Evolutionary conservation across 2,113 vertebrate genomes (phyloP).

Genomic region (Charina bottae): DNA sequence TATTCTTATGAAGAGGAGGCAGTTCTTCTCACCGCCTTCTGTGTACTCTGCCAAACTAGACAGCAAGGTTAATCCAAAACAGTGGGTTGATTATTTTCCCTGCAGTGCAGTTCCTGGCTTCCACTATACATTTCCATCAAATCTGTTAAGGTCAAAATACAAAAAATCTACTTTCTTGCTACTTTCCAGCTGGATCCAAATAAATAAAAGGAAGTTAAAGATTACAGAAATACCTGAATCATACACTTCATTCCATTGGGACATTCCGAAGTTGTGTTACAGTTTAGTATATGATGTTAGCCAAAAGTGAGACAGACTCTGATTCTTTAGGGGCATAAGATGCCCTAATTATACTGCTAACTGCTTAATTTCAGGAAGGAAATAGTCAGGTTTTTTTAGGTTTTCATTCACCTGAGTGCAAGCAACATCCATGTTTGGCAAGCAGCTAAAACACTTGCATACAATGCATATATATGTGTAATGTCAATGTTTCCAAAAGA

Average conservation of each 20-base stretch:
- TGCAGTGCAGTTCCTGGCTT: constrained; percentile 22
- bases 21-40: constrained; percentile 55
- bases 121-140: constrained; percentile 50
- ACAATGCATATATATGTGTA: background rate
- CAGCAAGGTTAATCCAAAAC: constrained; percentile 56
- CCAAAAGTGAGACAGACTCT: background rate
- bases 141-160: constrained; percentile 42
- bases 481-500: background rate
- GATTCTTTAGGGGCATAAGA: constrained; percentile 39
- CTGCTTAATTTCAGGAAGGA: background rate
- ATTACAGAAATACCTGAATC: background rate
- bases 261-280: background rate
- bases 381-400: background rate
- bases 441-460: background rate
- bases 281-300: background rate
- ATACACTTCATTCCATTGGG: background rate
- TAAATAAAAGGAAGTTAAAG: background rate
- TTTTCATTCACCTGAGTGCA: background rate
- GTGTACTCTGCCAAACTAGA: constrained; percentile 35
- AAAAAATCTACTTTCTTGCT: background rate
- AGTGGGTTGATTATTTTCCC: constrained; percentile 45
- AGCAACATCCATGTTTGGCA: background rate
- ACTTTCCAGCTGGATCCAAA: background rate
- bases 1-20: constrained; percentile 50
- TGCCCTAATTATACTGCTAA: background rate